Conservation (phyloP, 1,140 invertebrate genomes). For the Cydia fagiglandana region DNA sequence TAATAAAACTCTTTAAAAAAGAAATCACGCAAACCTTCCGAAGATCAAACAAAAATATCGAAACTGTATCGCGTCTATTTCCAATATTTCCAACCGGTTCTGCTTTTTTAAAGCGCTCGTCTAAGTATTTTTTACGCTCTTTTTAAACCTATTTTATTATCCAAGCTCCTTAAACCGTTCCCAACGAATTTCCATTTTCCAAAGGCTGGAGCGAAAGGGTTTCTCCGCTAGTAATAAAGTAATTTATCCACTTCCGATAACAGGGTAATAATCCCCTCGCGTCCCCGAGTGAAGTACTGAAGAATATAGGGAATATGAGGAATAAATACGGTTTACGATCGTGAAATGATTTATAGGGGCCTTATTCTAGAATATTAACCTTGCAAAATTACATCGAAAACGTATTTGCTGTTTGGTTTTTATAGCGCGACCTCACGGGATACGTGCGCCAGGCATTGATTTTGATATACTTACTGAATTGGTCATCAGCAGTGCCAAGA, state of each 20-base stretch:
- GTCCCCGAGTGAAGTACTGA: slow-evolving; percentile 12
- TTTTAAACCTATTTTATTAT: slow-evolving; percentile 30
- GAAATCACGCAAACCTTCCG: background rate
- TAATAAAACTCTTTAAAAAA: background rate
- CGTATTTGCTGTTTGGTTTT: too few species aligned
- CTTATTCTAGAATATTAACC: background rate
- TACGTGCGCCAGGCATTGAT: too few species aligned
- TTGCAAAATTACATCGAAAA: too few species aligned
- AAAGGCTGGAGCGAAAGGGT: slow-evolving; percentile 54
- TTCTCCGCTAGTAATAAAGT: slow-evolving; percentile 67
- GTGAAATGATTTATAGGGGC: slow-evolving; percentile 37
- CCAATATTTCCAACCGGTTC: slow-evolving; percentile 6
- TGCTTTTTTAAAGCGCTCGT: slow-evolving; percentile 7
- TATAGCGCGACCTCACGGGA: too few species aligned
- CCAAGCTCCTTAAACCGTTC: slow-evolving; percentile 16
- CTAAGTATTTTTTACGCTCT: slow-evolving; percentile 16
- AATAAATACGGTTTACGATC: slow-evolving; percentile 43
- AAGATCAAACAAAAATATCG: background rate
- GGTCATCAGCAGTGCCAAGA: too few species aligned
- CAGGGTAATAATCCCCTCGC: slow-evolving; percentile 52
- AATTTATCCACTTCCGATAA: slow-evolving; percentile 74
- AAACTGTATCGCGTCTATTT: background rate
- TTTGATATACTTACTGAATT: too few species aligned
- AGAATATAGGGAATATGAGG: slow-evolving; percentile 43
- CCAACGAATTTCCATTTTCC: slow-evolving; percentile 47